A percentile compares a stretch with the other conserved stretches of the same genome.
Conservation (phyloP, 2,113 vertebrate species). For the Entomyzon cyanotis region DNA sequence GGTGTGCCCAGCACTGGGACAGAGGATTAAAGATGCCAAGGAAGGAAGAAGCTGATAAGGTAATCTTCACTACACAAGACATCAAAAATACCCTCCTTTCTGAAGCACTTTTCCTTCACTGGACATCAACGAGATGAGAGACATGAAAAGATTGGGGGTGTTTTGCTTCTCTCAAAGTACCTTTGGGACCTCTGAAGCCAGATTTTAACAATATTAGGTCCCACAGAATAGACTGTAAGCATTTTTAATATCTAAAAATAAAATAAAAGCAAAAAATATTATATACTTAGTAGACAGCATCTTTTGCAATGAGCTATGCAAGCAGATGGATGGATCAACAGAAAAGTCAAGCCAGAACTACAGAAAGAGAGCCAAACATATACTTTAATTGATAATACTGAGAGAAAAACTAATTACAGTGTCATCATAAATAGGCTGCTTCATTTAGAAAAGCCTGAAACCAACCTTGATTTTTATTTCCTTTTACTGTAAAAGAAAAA, state of each 20-base stretch:
- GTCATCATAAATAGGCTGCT: not conserved
- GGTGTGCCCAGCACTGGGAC: not conserved
- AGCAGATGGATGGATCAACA: not conserved
- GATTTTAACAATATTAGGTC: not conserved
- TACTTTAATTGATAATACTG: not conserved
- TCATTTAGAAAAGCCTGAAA: not conserved
- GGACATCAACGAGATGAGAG: not conserved
- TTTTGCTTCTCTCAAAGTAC: not conserved
- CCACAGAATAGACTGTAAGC: not conserved
- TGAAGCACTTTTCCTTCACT: not conserved
- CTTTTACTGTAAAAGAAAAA: not conserved
- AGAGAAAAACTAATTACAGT: constrained; percentile 5
- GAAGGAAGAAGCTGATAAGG: not conserved
- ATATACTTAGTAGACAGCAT: not conserved
- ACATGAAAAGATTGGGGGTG: not conserved
- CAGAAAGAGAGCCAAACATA: not conserved
- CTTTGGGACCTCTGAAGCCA: not conserved
- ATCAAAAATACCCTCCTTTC: not conserved
- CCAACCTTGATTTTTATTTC: not conserved
- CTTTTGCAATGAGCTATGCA: not conserved
- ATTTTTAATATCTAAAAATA: not conserved
- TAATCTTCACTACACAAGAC: not conserved
- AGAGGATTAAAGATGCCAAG: not conserved
- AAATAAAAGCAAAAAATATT: not conserved
- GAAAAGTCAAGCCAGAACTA: not conserved